Conservation (phyloP, 1,140 invertebrate genomes). For the Dolichoris vasculosae region DNA sequence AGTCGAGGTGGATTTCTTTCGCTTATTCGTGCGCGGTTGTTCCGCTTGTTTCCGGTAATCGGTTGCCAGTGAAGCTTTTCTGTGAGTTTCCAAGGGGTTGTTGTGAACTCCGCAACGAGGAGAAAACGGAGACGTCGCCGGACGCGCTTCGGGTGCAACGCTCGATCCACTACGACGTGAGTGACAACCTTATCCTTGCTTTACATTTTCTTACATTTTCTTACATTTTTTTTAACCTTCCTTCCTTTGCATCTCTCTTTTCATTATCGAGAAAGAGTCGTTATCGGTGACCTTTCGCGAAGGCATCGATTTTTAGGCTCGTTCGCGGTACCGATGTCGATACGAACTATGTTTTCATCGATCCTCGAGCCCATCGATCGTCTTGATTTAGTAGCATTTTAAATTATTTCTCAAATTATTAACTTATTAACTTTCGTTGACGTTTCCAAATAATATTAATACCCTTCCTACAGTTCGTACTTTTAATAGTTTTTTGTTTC, state of each 20-base stretch:
- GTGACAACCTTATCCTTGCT: not conserved
- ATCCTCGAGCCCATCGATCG: not conserved
- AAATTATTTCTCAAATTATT: not conserved
- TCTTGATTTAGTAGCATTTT: too few species aligned
- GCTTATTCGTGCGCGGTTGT: too few species aligned
- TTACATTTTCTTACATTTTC: not conserved
- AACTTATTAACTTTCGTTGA: not conserved
- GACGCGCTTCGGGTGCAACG: constrained; percentile 11
- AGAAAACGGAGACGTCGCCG: not conserved
- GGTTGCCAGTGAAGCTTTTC: constrained; percentile 26
- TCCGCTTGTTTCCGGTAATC: not conserved
- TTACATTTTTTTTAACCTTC: not conserved
- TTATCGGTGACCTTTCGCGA: not conserved
- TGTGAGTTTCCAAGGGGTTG: constrained; percentile 35
- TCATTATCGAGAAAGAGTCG: not conserved
- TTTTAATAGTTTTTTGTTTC: not conserved
- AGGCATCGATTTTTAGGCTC: not conserved
- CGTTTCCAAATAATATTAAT: not conserved
- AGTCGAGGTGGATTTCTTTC: too few species aligned
- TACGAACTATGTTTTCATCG: not conserved
- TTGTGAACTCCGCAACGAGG: not conserved
- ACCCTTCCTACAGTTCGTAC: too few species aligned
- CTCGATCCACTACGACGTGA: constrained; percentile 14
- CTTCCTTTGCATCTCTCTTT: not conserved
- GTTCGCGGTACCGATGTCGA: not conserved